A percentile compares a stretch with the other conserved stretches of the same genome.
These are phyloP conservation scores for Pogoniulus pusillus DNA, from an alignment of 2,797 vertebrate genomes.

Conservation along the genomic window DNA sequence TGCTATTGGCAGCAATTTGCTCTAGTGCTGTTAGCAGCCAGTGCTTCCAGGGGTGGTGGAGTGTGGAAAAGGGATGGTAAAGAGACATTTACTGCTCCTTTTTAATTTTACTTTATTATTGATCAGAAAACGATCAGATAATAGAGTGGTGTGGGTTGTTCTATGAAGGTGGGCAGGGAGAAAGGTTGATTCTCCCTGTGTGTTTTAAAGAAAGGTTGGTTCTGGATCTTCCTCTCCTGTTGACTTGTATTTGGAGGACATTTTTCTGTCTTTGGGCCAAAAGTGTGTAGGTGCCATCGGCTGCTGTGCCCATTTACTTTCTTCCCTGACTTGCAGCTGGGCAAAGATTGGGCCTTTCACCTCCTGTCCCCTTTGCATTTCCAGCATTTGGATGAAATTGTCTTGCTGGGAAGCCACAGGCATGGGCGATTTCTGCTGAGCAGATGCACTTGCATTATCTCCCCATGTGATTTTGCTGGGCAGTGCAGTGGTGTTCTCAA, in stretches of 20 bases:
- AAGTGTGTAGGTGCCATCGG: not conserved
- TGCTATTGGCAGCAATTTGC: not conserved
- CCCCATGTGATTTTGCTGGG: not conserved
- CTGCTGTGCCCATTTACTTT: not conserved
- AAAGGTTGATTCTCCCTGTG: not conserved
- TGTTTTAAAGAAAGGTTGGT: not conserved
- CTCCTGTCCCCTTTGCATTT: not conserved
- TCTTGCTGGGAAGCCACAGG: not conserved
- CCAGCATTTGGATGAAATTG: not conserved
- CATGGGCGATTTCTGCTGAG: not conserved
- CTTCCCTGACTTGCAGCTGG: not conserved
- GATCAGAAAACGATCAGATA: not conserved
- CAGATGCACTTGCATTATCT: not conserved
- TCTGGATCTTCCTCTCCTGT: not conserved
- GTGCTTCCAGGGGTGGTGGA: not conserved
- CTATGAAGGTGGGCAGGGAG: not conserved
- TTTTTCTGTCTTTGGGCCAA: not conserved
- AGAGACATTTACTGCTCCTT: not conserved
- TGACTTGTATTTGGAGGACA: not conserved
- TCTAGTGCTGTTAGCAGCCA: not conserved
- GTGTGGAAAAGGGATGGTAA: not conserved
- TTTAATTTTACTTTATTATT: not conserved
- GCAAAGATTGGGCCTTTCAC: not conserved
- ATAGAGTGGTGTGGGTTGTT: not conserved
- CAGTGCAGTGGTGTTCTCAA: not conserved